Percentiles rank a stretch among this genome's conserved stretches.
Evolutionary conservation across 2,113 vertebrate genomes (phyloP).

Genomic region (Toxotes chatareus): DNA sequence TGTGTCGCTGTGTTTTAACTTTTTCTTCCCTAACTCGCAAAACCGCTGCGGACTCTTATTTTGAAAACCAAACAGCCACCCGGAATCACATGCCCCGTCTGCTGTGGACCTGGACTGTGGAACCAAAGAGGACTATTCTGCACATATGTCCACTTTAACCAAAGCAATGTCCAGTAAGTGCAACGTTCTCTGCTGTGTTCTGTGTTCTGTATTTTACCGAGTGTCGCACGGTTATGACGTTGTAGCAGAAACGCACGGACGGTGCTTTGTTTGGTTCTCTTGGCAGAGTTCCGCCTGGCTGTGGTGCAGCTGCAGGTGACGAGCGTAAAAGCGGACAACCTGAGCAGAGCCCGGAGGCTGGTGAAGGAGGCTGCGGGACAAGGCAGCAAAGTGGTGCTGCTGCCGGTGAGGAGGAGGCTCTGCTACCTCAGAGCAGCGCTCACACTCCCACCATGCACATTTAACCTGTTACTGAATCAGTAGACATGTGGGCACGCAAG

Average conservation of each 20-base stretch:
- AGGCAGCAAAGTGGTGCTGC: slow-evolving; percentile 90
- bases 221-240: not conserved
- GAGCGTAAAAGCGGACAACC: slow-evolving; percentile 90
- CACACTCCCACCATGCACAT: no score
- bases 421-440: no score
- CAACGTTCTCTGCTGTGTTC: accelerated
- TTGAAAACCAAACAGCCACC: slow-evolving; percentile 49
- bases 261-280: not conserved
- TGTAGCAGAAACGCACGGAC: not conserved
- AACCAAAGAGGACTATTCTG: not conserved
- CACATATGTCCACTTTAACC: slow-evolving; percentile 66
- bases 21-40: accelerated
- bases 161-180: slow-evolving; percentile 84
- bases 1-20: accelerated
- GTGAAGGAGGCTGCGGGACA: slow-evolving; percentile 89
- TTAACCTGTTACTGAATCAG: no score
- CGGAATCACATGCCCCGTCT: slow-evolving; percentile 5
- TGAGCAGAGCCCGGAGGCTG: slow-evolving; percentile 86
- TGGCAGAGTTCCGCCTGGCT: slow-evolving; percentile 91
- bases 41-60: slow-evolving; percentile 44
- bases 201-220: not conserved
- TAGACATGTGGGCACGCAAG: not conserved
- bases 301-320: slow-evolving; percentile 92
- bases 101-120: not conserved
- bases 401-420: slow-evolving; percentile 88